phyloP scores from a whole-genome alignment of 2,113 vertebrate species.

The Gobiocypris rarus region DNA sequence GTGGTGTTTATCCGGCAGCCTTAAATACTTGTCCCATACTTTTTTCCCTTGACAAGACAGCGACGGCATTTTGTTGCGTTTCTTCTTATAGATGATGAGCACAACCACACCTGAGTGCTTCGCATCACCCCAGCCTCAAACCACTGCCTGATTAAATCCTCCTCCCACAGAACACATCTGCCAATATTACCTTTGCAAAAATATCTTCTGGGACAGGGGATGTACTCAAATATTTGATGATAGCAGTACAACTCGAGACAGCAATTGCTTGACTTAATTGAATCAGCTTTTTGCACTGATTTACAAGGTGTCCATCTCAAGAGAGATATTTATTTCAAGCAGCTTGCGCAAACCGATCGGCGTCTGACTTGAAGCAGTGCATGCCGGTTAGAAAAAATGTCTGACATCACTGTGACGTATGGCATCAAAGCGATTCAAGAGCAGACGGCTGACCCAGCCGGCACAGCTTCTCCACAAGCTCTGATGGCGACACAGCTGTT shows the following conservation, averaged over 20 bases:
- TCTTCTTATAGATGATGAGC: slow-evolving; percentile 11
- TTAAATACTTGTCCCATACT: slow-evolving; percentile 8
- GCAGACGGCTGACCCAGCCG: too few species aligned
- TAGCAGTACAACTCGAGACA: not conserved
- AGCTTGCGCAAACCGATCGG: too few species aligned
- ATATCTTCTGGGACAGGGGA: not conserved
- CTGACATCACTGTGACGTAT: too few species aligned
- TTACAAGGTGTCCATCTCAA: not conserved
- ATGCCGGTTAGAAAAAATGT: too few species aligned
- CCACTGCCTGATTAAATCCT: slow-evolving; percentile 8
- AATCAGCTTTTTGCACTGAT: not conserved
- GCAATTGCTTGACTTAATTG: slow-evolving; percentile 1
- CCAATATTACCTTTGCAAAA: not conserved
- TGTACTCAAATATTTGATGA: not conserved
- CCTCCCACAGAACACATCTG: too few species aligned
- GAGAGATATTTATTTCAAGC: too few species aligned
- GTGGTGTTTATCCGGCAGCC: slow-evolving; percentile 32
- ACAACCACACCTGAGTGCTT: slow-evolving; percentile 10
- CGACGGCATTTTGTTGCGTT: slow-evolving; percentile 11
- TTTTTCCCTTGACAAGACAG: slow-evolving; percentile 13
- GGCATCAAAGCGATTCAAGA: too few species aligned
- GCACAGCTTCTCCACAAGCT: too few species aligned
- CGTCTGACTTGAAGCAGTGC: too few species aligned
- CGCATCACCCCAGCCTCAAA: slow-evolving; percentile 25
- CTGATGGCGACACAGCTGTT: too few species aligned